phyloP scores from a whole-genome alignment of 2,113 vertebrate genomes.

The Antidorcas marsupialis region DNA sequence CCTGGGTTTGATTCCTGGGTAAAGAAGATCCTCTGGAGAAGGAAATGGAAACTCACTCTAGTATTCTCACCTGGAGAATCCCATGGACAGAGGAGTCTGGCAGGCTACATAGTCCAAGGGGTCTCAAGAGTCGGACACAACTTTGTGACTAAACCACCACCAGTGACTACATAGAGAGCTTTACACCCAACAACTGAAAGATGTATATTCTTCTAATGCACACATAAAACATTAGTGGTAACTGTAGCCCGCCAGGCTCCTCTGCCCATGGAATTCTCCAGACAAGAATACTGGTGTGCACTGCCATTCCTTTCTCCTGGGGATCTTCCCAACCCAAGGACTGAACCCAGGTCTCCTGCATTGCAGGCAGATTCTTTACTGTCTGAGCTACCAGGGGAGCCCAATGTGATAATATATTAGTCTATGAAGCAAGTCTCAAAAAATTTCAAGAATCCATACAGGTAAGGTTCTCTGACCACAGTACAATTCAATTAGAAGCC shows the following conservation, averaged over 20 bases:
- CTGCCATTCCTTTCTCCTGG: not conserved
- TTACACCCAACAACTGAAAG: not conserved
- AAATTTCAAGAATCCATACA: not conserved
- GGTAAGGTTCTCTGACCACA: not conserved
- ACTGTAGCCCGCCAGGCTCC: not conserved
- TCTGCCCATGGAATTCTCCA: not conserved
- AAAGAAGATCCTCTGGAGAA: not conserved
- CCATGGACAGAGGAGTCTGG: not conserved
- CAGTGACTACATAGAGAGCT: not conserved
- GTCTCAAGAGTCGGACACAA: not conserved
- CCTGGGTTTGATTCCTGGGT: not conserved
- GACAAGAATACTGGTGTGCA: not conserved
- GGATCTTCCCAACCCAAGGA: not conserved
- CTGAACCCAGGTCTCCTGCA: not conserved
- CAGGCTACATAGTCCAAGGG: not conserved
- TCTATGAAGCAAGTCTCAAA: not conserved
- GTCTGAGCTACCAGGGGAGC: not conserved
- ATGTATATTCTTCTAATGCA: not conserved
- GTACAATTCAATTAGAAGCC: not conserved
- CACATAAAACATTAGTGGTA: not conserved
- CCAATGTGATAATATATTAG: not conserved
- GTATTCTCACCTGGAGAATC: not conserved
- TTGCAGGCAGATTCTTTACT: not conserved
- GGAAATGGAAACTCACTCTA: not conserved
- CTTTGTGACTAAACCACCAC: not conserved